Conservation (phyloP, 1,140 invertebrate species). For the Temnothorax nylanderi region DNA sequence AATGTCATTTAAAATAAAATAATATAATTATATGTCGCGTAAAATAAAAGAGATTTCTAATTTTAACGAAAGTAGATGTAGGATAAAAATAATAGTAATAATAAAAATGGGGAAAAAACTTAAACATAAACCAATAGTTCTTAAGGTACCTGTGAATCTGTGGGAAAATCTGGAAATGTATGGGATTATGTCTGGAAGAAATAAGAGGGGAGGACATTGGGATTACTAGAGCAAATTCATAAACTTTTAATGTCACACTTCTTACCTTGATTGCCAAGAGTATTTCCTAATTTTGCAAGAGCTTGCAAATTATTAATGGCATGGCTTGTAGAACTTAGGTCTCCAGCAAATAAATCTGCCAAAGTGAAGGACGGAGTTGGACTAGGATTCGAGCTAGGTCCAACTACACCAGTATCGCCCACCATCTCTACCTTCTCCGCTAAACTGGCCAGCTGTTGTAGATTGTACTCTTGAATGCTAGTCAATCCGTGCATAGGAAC, state of each 20-base stretch:
- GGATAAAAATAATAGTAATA: not conserved
- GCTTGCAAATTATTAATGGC: conserved; percentile 95
- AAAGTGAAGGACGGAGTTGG: conserved; percentile 90
- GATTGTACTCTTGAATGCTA: conserved; percentile 93
- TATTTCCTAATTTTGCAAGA: conserved; percentile 92
- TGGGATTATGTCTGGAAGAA: conserved; percentile 15
- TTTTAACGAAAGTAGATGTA: not conserved
- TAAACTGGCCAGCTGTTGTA: conserved; percentile 92
- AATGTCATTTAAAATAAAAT: not conserved
- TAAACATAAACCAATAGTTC: not conserved
- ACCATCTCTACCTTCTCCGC: conserved; percentile 88
- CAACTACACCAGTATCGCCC: conserved; percentile 81
- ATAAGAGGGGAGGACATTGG: not conserved
- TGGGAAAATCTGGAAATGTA: conserved; percentile 23
- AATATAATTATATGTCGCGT: not conserved
- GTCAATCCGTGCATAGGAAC: conserved; percentile 87
- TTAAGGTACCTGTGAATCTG: conserved; percentile 21
- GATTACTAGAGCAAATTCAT: not conserved
- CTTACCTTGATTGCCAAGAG: conserved; percentile 89
- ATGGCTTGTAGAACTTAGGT: conserved; percentile 89
- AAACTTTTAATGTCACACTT: not conserved
- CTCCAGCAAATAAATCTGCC: conserved; percentile 91
- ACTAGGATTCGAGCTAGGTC: conserved; percentile 88
- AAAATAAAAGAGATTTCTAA: not conserved
- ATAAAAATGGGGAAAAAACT: not conserved